Percentiles rank a stretch among this genome's conserved stretches.
Conservation (phyloP, 2,797 vertebrate genomes). For the Ceyx erithaca region DNA sequence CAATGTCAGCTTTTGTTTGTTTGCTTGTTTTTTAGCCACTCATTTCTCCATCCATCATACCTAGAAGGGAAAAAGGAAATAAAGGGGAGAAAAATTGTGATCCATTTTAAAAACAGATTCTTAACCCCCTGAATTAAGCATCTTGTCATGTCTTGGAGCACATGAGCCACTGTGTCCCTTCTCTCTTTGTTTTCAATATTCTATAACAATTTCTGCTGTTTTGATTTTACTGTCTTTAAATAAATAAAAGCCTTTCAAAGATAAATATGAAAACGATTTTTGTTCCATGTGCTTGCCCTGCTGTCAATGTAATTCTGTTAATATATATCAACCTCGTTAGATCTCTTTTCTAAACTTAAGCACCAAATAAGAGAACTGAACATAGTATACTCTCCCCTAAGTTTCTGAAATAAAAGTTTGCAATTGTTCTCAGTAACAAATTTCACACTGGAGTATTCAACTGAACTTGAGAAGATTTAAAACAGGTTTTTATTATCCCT, state of each 20-base stretch:
- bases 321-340: neutral
- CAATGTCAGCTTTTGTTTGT: neutral
- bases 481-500: conserved; percentile 19
- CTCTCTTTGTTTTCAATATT: neutral
- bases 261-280: neutral
- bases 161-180: neutral
- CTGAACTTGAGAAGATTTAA: conserved; percentile 4
- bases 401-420: neutral
- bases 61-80: neutral
- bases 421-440: neutral
- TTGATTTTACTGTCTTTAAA: neutral
- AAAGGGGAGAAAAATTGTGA: neutral
- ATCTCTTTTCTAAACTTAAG: neutral
- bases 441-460: neutral
- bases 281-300: neutral
- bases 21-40: neutral
- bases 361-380: neutral
- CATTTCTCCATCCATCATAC: neutral
- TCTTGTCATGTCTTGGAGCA: neutral
- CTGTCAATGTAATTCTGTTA: neutral
- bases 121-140: neutral
- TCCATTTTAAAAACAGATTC: neutral
- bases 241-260: neutral
- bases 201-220: neutral
- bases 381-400: too few relatives aligned